Evolutionary conservation across 2,888 invertebrate genomes (phyloP), one percentile per base, ranked within the genome.

Genomic region (Drosophila subquinaria): DNA sequence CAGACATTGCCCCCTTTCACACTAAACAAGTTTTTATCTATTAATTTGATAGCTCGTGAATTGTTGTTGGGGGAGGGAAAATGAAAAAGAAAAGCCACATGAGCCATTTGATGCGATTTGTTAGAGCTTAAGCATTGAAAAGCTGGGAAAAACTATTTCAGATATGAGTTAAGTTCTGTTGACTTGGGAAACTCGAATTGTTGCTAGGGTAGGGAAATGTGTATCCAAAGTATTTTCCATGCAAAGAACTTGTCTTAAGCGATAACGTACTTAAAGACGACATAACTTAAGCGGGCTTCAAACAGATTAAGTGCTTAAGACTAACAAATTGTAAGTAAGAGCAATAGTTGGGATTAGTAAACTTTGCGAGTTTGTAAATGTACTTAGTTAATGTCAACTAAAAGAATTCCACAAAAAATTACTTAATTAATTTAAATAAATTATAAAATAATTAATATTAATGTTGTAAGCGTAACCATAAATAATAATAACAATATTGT

Each of bases 11-110:
- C 27, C 6, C 17, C 15, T 10, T 10, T 71, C 53, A 38, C 60
- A 52, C 60, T 59, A 60, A 36, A 51, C 53, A 73, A 71, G 79
- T 76, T 83, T 78, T 79, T 76, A 84, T 89, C 89, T 79, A 69
- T 81, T 89, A 89, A 84, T 84, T 87, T 76, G 69, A 84, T 86
- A 83, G 83, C 45, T 65, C 64, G 40, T 57, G 63, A 53, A 65
- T 52, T 45, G 48, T 61, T 51, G 64, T 56, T 62, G 52, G 15
- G 40, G 17, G 1, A 8, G 50, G 55, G 52, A 8, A 69, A 51
- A 52, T 53, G 35, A 38, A 65, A 75, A 56, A 38, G 48, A 8
- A 65, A 75, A 79, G 60, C 80, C 79, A 77, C 76, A 79, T 61
- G 66, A 69, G 69, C 64, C 79, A 61, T 48, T 69, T 76, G 79